Percentiles rank a stretch among this genome's conserved stretches.
Evolutionary conservation across 92 coral and sea anemone species (phyloP).

Genomic region (Meandrina meandrites): DNA sequence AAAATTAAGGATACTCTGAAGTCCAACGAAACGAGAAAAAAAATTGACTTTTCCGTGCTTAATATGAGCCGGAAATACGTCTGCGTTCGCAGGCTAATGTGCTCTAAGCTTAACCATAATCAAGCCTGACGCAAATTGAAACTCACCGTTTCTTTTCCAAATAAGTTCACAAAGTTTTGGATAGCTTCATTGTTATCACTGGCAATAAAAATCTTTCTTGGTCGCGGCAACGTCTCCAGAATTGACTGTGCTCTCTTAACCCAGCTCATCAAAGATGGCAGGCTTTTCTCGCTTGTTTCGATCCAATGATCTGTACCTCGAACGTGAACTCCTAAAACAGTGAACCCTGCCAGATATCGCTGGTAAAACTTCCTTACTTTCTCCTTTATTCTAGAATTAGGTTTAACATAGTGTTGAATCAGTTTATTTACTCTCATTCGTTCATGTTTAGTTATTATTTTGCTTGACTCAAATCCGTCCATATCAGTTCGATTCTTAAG

Average conservation of each 20-base stretch:
- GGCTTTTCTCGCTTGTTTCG: slow-evolving; percentile 40
- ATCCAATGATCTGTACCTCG: slow-evolving; percentile 33
- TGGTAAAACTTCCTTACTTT: slow-evolving; percentile 38
- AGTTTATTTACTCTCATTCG: slow-evolving; percentile 46
- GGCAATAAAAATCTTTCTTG: too few species aligned
- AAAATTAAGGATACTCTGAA: too few species aligned
- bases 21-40: too few species aligned
- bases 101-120: too few species aligned
- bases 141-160: too few species aligned
- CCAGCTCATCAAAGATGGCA: slow-evolving; percentile 31
- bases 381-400: slow-evolving; percentile 36
- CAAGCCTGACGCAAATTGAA: too few species aligned
- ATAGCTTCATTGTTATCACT: slow-evolving; percentile 49
- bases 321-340: slow-evolving; percentile 73
- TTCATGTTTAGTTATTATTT: slow-evolving; percentile 43
- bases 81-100: too few species aligned
- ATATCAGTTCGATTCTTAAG: background rate
- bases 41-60: too few species aligned
- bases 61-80: too few species aligned
- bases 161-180: too few species aligned
- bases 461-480: slow-evolving; percentile 23
- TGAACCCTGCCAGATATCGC: slow-evolving; percentile 42
- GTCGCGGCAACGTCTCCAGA: background rate
- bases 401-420: slow-evolving; percentile 45
- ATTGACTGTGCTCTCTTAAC: background rate